Evolutionary conservation across 1,140 invertebrate genomes (phyloP), one percentile per base, ranked within the genome.

Genomic region (Sogatella furcifera): DNA sequence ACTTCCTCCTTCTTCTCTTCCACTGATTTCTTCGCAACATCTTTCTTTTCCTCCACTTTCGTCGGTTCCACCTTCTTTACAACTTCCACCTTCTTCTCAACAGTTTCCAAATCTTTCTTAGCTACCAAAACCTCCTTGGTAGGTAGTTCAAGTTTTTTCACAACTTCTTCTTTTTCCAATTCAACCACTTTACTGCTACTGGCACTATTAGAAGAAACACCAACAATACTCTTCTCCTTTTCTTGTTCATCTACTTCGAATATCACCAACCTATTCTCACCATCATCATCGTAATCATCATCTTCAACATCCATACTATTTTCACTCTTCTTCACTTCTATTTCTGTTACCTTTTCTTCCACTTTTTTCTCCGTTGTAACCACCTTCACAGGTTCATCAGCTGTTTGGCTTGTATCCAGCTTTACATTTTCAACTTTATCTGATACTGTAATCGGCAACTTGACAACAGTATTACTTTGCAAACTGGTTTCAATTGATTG

Each of bases 231-330:
- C 15, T 49, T 49, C 4, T 73, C 71, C 14, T 76, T 76, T 67
- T 83, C 81, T 1, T 78, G 77, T 59, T 81, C 77, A 55, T 81
- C 80, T 38, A 77, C 76, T 61, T 81, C 78, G 1, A 77, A 80
- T 60, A 81, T 76, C 58, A 79, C 73, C 28, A 80, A 67, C 59
- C 76, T 70, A 59, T 78, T 77, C 14, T 77, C 76, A 24, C 74
- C 73, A 57, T 79, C 78, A 31, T 81, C 79, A 38, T 73, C 34
- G 71, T 10, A 64, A 52, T 62, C 62, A 43, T 66, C 62, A 52
- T n/a, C n/a, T n/a, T n/a, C 21, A 59, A 9, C 11, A 60, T 62
- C 57, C 61, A 61, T 59, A 19, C 56, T 52, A 52, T 61, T 57
- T 24, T 62, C 60, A 9, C 65, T 60, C 41, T 69, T 64, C 13